These are phyloP conservation scores for Myzus persicae DNA, from an alignment of 1,140 invertebrate species.

Conservation along the genomic window DNA sequence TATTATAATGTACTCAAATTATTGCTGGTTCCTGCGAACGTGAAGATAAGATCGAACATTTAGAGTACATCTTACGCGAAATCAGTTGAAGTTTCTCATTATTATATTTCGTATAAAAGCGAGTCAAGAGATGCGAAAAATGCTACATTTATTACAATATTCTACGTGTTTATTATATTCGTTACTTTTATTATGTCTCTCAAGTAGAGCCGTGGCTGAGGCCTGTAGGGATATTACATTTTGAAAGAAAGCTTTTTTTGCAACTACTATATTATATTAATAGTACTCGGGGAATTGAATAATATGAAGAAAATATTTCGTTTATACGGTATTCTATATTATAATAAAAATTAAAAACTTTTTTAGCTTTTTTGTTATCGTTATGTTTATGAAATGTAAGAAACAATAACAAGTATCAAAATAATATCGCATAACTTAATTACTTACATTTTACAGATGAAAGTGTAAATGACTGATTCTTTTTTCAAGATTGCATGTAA, in stretches of 20 bases:
- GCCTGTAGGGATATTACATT: background rate
- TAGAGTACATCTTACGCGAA: background rate
- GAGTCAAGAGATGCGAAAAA: background rate
- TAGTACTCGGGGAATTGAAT: background rate
- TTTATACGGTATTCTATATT: background rate
- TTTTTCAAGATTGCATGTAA: background rate
- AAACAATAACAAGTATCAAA: background rate
- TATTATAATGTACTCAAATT: slow-evolving; percentile 1
- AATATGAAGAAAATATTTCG: background rate
- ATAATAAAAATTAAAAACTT: background rate
- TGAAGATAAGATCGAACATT: background rate
- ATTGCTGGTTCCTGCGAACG: background rate
- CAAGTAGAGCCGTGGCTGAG: background rate
- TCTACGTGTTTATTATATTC: slow-evolving; percentile 21
- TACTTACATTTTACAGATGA: background rate
- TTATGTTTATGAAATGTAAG: background rate
- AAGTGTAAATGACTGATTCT: background rate
- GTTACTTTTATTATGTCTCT: background rate
- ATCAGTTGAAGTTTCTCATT: slow-evolving; percentile 29
- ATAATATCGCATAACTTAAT: background rate
- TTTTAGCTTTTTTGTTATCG: background rate
- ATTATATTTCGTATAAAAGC: background rate
- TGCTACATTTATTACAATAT: background rate
- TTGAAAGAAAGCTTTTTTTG: background rate
- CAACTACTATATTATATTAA: background rate